These are phyloP conservation scores for Hyperopisus bebe DNA, from an alignment of 2,113 vertebrate species.

Conservation along the genomic window DNA sequence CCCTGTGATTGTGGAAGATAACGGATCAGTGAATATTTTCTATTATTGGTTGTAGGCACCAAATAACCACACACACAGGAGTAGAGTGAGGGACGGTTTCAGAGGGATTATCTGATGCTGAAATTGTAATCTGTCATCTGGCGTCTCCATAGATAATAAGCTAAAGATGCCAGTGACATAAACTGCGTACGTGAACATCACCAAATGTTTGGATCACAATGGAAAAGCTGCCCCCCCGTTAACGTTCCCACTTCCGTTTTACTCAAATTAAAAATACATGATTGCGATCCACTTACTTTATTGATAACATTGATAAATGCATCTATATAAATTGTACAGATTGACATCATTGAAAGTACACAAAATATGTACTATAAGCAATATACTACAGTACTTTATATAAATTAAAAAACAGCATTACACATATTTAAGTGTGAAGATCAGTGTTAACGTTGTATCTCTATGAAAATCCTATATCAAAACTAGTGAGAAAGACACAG, in stretches of 20 bases:
- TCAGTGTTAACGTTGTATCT: not conserved
- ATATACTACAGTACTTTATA: not conserved
- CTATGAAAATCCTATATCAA: conserved; percentile 19
- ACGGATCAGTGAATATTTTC: not conserved
- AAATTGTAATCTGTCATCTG: not conserved
- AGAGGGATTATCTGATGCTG: not conserved
- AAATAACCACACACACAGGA: not conserved
- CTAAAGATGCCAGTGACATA: not conserved
- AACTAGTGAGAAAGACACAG: conserved; percentile 17
- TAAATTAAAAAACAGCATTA: not conserved
- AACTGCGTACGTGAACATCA: not conserved
- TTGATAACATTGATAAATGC: not conserved
- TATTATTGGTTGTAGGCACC: not conserved
- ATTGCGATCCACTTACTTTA: not conserved
- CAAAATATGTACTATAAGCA: not conserved
- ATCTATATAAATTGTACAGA: not conserved
- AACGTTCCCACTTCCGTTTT: not conserved
- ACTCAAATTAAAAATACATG: not conserved
- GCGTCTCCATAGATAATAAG: not conserved
- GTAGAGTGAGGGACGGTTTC: not conserved
- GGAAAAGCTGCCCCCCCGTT: not conserved
- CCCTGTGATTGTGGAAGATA: not conserved
- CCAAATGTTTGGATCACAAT: not conserved
- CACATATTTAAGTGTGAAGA: not conserved
- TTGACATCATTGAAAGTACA: not conserved